Evolutionary conservation across 2,888 invertebrate genomes (phyloP), one percentile per base, ranked within the genome.

Genomic region (Ceraclea dissimilis): DNA sequence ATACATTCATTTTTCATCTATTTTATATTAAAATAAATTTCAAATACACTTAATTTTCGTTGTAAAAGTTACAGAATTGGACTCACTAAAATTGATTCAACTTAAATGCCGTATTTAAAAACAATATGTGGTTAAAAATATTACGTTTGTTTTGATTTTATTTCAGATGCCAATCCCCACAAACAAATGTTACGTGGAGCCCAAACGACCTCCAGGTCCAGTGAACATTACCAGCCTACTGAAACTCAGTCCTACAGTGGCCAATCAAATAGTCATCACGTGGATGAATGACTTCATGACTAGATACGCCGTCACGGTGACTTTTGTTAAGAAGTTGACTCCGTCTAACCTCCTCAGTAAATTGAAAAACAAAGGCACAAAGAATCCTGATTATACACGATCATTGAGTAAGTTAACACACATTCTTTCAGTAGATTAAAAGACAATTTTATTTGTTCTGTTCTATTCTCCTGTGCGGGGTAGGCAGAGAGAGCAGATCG

Each of bases 111-210:
- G n/a, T n/a, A n/a, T n/a, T n/a, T n/a, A n/a, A n/a, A n/a, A n/a
- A 10, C 6, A 5, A 44, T 10, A 44, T 6, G 8, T 44, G n/a
- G n/a, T n/a, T n/a, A n/a, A n/a, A n/a, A n/a, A n/a, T n/a, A n/a
- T n/a, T n/a, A n/a, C n/a, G n/a, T n/a, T n/a, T n/a, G n/a, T n/a
- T n/a, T n/a, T n/a, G n/a, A n/a, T n/a, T n/a, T n/a, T n/a, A n/a
- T 58, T 74, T 46, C 73, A 94, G 93, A 94, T 93, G 75, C 91
- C 93, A 56, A 93, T 97, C 72, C 96, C 97, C 52, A 95, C 96
- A 56, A 97, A 96, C 75, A 94, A 96, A 69, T 95, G 94, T 5
- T 94, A 94, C 20, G 93, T 93, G 10, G 97, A 97, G 70, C 93
- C 97, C 50, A 97, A 96, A 74, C 82, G 98, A 63, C 97, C 96